phyloP scores from a whole-genome alignment of 2,113 vertebrate species.

The Thomomys bottae region DNA sequence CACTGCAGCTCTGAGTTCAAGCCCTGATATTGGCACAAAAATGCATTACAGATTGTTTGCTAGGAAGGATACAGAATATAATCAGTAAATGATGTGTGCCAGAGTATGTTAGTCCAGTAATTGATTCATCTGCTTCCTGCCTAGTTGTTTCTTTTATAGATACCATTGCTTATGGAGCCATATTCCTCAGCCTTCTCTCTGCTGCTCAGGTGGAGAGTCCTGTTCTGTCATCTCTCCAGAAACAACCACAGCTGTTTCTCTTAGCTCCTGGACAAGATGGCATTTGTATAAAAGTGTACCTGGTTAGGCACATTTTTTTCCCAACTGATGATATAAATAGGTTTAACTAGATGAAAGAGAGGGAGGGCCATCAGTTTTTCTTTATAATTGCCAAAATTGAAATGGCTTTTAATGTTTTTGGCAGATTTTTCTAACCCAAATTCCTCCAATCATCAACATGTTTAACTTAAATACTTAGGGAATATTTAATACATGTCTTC shows the following conservation, averaged over 20 bases:
- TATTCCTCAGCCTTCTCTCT: too few relatives aligned
- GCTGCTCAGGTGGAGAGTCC: rapidly evolving
- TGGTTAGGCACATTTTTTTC: background rate
- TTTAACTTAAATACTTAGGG: conserved; percentile 3
- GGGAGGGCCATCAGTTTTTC: background rate
- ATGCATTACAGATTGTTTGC: background rate
- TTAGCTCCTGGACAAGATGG: background rate
- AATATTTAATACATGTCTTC: conserved; percentile 23
- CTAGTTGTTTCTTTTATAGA: background rate
- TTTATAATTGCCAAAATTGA: background rate
- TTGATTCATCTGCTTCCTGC: background rate
- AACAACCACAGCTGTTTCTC: background rate
- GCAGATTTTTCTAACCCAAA: background rate
- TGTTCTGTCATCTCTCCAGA: background rate
- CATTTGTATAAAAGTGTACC: background rate
- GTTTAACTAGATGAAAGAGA: conserved; percentile 14
- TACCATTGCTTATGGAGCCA: too few relatives aligned
- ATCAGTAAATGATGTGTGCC: background rate
- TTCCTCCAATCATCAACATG: background rate
- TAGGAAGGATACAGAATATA: background rate
- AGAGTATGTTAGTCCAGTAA: background rate
- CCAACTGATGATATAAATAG: background rate
- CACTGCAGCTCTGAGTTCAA: too few relatives aligned
- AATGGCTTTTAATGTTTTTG: background rate
- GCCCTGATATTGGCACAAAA: too few relatives aligned